These are phyloP conservation scores for Dermochelys coriacea DNA, from an alignment of 2,797 vertebrate species.

Conservation along the genomic window DNA sequence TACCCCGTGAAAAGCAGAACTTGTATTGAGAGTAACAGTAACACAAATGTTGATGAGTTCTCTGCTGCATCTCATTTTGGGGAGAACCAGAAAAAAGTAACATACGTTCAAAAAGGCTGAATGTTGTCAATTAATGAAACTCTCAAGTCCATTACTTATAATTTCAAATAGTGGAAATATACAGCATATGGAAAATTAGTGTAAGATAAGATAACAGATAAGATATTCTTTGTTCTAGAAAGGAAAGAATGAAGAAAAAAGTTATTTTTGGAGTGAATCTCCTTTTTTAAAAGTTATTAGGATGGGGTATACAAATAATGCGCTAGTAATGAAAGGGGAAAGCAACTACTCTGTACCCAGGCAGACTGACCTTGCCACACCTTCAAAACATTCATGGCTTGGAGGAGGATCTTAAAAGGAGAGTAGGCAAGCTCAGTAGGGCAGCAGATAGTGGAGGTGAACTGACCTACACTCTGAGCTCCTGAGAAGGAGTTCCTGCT, in stretches of 20 bases:
- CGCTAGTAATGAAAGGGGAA: not conserved
- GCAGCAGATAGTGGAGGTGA: not conserved
- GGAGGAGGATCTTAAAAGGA: not conserved
- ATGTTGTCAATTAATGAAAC: not conserved
- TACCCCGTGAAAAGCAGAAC: not conserved
- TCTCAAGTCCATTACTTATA: not conserved
- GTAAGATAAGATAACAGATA: too few relatives aligned
- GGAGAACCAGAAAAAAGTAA: not conserved
- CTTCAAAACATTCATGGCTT: not conserved
- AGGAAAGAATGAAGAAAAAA: not conserved
- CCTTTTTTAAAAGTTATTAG: not conserved
- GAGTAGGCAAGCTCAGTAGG: not conserved
- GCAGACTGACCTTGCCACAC: not conserved
- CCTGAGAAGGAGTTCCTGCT: not conserved
- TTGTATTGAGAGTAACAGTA: not conserved
- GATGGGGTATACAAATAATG: not conserved
- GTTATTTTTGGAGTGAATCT: not conserved
- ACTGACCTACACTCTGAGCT: not conserved
- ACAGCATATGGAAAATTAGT: not conserved
- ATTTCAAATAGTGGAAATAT: not conserved
- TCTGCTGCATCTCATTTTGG: constrained; percentile 1
- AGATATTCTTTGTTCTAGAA: not conserved
- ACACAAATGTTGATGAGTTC: not conserved
- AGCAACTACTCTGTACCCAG: not conserved
- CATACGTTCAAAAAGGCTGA: not conserved